Base-by-base conservation (phyloP, 2,888 invertebrate genomes). In the Amphimallon solstitiale region DNA sequence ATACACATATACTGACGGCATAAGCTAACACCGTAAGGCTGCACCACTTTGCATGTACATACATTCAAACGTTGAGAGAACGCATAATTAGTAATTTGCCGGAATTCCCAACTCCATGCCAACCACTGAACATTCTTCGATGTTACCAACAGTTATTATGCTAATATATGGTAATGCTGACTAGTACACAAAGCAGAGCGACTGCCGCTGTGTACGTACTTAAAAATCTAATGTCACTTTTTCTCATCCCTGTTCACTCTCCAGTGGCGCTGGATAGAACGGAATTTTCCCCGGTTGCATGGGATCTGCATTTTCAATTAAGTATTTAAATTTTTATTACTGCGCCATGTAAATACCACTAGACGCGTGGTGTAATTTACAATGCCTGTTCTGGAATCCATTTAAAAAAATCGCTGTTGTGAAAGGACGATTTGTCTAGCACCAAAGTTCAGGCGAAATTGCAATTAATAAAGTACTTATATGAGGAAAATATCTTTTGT, bases 271-370 rank as follows among this genome's bases (percentile, higher is more conserved):
- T 21, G 52, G 35, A 37, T 37, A 52, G 35, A 52, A 52, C 35
- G 35, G 35, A 35, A 37, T 52, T 52, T 35, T 43, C 17, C 43
- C 17, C 43, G 43, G 43, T 9, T 52, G 52, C 52, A 37, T 34
- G 34, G 37, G 52, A 37, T 17, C 35, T 21, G 46, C 34, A 52
- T 52, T 52, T 52, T 52, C 52, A 52, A 52, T 52, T 52, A 52
- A 14, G 35, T 34, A 52, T 17, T 52, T 52, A 35, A 52, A 52
- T 52, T 52, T 52, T 37, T 34, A 52, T 43, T 43, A 43, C 43
- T 7, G n/a, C 52, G 10, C 29, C 35, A 52, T 52, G 52, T 37
- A 52, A 52, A 52, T 52, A 10, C 17, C n/a, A n/a, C n/a, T n/a
- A n/a, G 12, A 17, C 43, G 9, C 6, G 4, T 7, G 17, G 6